Percentiles rank a stretch among this genome's conserved stretches.
phyloP scores from a whole-genome alignment of 2,113 vertebrate genomes.

The Dendropsophus ebraccatus region DNA sequence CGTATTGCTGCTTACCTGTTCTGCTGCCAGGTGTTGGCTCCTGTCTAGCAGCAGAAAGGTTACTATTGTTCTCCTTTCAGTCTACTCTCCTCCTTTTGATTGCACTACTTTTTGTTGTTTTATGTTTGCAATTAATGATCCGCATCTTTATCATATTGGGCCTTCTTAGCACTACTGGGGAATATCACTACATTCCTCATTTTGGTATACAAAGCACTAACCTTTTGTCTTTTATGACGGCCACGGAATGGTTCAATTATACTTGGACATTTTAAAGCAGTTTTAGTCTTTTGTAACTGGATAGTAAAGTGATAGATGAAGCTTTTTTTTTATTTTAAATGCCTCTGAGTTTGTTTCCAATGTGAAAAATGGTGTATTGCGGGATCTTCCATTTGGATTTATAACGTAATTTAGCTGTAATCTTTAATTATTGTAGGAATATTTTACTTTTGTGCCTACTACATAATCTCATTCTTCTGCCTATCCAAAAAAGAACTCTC shows the following conservation, averaged over 20 bases:
- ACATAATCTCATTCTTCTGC: not conserved
- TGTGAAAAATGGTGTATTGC: not conserved
- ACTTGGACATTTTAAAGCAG: not conserved
- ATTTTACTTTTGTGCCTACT: not conserved
- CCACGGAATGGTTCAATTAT: not conserved
- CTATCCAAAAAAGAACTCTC: not conserved
- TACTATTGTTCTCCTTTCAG: not conserved
- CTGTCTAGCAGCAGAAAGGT: not conserved
- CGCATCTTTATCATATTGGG: not conserved
- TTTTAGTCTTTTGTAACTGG: constrained; percentile 10
- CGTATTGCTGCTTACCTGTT: constrained; percentile 14
- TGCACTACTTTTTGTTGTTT: constrained; percentile 28
- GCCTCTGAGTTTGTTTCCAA: not conserved
- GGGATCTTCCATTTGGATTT: not conserved
- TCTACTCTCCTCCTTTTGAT: not conserved
- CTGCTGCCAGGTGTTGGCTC: not conserved
- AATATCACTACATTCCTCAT: constrained; percentile 20
- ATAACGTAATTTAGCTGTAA: not conserved
- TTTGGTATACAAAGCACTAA: not conserved
- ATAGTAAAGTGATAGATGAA: constrained; percentile 3
- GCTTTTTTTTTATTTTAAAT: constrained; percentile 7
- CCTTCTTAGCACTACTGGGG: constrained; percentile 22
- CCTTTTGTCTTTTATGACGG: not conserved
- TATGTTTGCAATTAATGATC: not conserved
- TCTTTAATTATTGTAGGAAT: not conserved